Conservation (phyloP, 2,113 vertebrate genomes). For the Rhea pennata region DNA sequence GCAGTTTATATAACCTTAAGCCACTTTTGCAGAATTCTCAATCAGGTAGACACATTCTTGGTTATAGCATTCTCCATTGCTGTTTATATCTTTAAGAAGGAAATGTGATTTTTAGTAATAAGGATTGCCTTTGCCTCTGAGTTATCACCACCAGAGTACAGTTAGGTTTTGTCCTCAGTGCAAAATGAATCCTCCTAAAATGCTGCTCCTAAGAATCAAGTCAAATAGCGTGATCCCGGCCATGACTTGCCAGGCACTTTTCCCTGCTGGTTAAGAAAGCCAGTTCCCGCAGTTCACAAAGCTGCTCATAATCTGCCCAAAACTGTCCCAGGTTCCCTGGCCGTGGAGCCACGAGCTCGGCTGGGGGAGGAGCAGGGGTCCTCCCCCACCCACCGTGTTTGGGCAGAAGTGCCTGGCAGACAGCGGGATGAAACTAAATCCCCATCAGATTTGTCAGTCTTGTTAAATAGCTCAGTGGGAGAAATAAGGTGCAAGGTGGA, state of each 20-base stretch:
- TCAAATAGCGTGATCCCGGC: not conserved
- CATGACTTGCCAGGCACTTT: not conserved
- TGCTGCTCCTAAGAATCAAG: not conserved
- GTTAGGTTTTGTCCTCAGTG: not conserved
- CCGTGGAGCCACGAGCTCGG: not conserved
- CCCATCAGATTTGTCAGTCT: not conserved
- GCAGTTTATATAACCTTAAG: constrained; percentile 40
- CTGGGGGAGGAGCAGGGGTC: not conserved
- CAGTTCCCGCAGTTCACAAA: not conserved
- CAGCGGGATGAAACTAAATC: not conserved
- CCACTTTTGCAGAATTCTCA: constrained; percentile 30
- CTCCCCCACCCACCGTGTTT: no score
- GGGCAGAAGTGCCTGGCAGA: not conserved
- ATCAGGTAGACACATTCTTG: constrained; percentile 1
- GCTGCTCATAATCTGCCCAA: fast-evolving
- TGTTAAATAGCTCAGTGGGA: not conserved
- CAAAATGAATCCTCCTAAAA: not conserved
- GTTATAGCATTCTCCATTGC: not conserved
- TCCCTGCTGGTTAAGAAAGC: not conserved
- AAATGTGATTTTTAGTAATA: not conserved
- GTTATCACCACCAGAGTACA: not conserved
- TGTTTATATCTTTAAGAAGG: constrained; percentile 23
- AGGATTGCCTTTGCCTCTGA: constrained; percentile 8
- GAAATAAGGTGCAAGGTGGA: not conserved
- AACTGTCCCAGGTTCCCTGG: not conserved